Base-by-base conservation (phyloP, 2,797 vertebrate genomes). In the Mus minutoides region DNA sequence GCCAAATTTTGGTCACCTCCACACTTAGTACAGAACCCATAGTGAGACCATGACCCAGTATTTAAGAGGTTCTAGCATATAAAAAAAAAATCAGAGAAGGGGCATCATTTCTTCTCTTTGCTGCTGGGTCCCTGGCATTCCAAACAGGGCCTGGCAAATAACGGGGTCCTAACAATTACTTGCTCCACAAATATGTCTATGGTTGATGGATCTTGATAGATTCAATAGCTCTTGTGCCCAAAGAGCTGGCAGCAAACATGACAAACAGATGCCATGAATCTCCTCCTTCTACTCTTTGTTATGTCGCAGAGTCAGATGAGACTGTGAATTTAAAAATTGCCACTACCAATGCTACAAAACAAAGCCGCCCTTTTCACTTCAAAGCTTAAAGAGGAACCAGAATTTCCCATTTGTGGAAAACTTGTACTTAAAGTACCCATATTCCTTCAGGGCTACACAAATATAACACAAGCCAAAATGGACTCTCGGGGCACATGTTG, bases 241-340 rank as follows among this genome's bases (percentile, higher is more conserved):
- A 93, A 88, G 34, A 92, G 67, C 60, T 96, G 85, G 60, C 56
- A 94, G 40, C 46, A 95, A 95, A 84, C 24, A 52, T 58, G 52
- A 31, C 56, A 92, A 89, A 60, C 34, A 52, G 77, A 64, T 82
- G 37, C 31, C 71, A 19, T 31, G 21, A 88, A 90, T 89, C 71
- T 73, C 37, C 40, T 85, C 49, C 67, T 46, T 93, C 52, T 22
- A 22, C 67, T 24, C 52, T 89, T 49, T 52, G 79, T 56, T 78
- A 73, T 29, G 21, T 69, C 1, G 56, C 0, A 49, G 29, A 21
- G 43, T 6, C 4, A 7, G 49, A 69, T 80, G 56, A 40, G 29
- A 49, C 62, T 56, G 89, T 12, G 3, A 97, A 82, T 46, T 11
- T 84, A 52, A 94, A 79, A 56, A 69, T 9, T 56, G 24, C 64